Conservation (phyloP, 2,888 invertebrate species). For the Ormyrus pomaceus region DNA sequence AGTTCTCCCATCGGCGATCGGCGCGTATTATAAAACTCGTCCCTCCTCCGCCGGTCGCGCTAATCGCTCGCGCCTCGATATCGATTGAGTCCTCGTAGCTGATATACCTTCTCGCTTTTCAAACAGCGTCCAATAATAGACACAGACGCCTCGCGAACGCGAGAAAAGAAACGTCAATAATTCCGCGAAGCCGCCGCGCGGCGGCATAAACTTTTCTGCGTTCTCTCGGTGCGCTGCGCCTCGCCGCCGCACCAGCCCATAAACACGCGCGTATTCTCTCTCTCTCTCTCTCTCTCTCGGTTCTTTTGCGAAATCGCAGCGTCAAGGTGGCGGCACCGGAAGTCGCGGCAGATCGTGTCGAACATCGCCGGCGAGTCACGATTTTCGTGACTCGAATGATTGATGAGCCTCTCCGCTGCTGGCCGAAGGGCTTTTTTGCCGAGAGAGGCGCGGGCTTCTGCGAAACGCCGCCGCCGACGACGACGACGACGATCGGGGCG, state of each 20-base stretch:
- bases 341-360: constrained; percentile 49
- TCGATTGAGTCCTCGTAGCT: too few species aligned
- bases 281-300: not conserved
- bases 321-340: constrained; percentile 44
- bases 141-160: too few species aligned
- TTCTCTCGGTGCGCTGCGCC: not conserved
- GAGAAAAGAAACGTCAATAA: constrained; percentile 18
- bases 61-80: too few species aligned
- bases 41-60: too few species aligned
- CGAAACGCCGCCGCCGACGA: constrained; percentile 19
- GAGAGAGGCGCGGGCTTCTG: constrained; percentile 6
- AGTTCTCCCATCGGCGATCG: too few species aligned
- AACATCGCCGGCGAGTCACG: constrained; percentile 53
- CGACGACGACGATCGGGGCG: not conserved
- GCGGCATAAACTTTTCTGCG: constrained; percentile 29
- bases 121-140: too few species aligned
- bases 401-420: constrained; percentile 45
- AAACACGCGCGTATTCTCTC: constrained; percentile 24
- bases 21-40: too few species aligned
- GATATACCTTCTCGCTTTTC: too few species aligned
- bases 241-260: constrained; percentile 1
- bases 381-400: constrained; percentile 56
- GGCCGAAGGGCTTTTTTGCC: not conserved
- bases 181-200: constrained; percentile 16
- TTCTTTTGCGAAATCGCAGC: constrained; percentile 30